Evolutionary conservation across 2,888 invertebrate species (phyloP), one percentile per base, ranked within the genome.

Genomic region (Pachliopta kotzebuea): DNA sequence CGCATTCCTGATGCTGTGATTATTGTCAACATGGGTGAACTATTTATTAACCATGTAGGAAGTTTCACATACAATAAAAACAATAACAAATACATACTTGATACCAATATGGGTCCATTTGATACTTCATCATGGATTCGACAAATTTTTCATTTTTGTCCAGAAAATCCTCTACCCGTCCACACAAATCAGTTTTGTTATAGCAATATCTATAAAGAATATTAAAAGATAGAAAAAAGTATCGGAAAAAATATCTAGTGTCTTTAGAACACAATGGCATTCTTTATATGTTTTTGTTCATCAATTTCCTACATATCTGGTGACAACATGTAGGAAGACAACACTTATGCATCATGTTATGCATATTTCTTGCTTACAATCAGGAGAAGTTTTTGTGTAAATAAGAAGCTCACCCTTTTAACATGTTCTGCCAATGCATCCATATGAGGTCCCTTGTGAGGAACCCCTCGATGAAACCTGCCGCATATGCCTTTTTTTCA

Each of bases 401-500:
- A 37, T 7, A 23, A 29, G 11, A 8, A 45, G 14, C 58, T 58
- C 68, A 94, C 82, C 92, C 93, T 72, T 90, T 88, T 8, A 94
- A 81, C 68, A 93, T 92, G 77, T 95, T 95, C 74, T 88, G 88
- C 93, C 94, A 95, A 74, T 93, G 93, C 85, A 93, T 88, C 83
- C 92, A 92, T 24, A 95, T 92, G 17, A 94, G 86, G 56, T 93
- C 92, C 49, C 86, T 77, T 0, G 95, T 94, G 54, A 94, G 81
- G 72, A 78, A 90, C 0, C 94, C 95, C 78, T 95, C 95, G 2
- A 93, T 86, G 72, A 92, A 88, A 1, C 95, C 95, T 0, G 95
- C 95, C 0, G 93, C 92, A 73, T 92, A 94, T 0, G 94, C 94
- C 78, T 95, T 95, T 69, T 86, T 79, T 63, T 90, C 88, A 80